Evolutionary conservation across 2,888 invertebrate genomes (phyloP), one percentile per base, ranked within the genome.

Genomic region (Xestia sexstrigata): DNA sequence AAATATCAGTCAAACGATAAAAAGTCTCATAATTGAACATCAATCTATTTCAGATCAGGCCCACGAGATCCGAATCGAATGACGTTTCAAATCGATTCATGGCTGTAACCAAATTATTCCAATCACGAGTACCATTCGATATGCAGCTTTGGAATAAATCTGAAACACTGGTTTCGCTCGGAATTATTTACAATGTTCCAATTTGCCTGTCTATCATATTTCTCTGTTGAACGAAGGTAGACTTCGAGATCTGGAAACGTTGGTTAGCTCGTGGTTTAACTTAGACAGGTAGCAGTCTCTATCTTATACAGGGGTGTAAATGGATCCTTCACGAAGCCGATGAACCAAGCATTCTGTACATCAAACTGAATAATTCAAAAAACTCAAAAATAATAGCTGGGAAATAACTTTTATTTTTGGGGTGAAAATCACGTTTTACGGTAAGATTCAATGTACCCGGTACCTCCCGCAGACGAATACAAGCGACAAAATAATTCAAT

Each of bases 51-150:
- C 74, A 72, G 74, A 74, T 78, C 78, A 74, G 73, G 30, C 86
- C 83, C 83, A 9, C 72, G 86, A 86, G 83, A 86, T 82, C 70
- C 65, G 45, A 86, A 83, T 83, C 86, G 83, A 86, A 86, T 83
- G 83, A 83, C 86, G 83, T 83, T 83, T 78, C 65, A 66, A 86
- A 86, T 86, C 83, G 79, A 86, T 86, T 83, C 78, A 78, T 69
- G 58, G 71, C 79, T 45, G 66, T 78, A 83, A 83, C 86, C 58
- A 62, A 86, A 83, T 86, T 86, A 83, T 83, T 71, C 71, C 74
- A 78, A 78, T 83, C 71, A 78, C 74, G 78, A 55, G 52, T 69
- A 74, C 74, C 63, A 74, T 66, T 86, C 39, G 74, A 69, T 86
- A 72, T 83, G 86, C 65, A 74, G 68, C 69, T 70, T 78, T 52